Base-by-base conservation (phyloP, 2,888 invertebrate species). In the Lysandra coridon region DNA sequence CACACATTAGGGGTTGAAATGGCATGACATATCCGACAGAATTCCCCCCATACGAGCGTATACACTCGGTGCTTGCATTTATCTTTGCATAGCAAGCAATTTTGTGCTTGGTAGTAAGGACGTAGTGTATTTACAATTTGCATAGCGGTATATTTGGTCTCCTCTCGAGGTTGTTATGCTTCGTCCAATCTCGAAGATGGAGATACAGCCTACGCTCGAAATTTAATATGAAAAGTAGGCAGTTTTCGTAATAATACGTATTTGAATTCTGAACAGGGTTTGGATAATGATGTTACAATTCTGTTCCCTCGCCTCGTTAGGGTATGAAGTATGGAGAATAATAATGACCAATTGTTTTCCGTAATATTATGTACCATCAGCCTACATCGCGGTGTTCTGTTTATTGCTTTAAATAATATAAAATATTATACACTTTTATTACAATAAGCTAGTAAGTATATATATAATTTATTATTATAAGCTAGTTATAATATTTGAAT, bases 61-160 rank as follows among this genome's bases (percentile, higher is more conserved):
- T 62, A 79, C 75, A 44, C 78, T 81, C 80, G 81, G 81, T 81
- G 80, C 82, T 82, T 83, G 83, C 82, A 83, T 84, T 83, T 83
- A 83, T 84, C 84, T 84, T 84, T 84, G 82, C 84, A 82, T 80
- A 82, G 84, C 84, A 84, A 83, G 84, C 82, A 83, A 84, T 84
- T 84, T 83, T 83, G 83, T 83, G 82, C 82, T 79, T 81, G 81
- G 81, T 82, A 81, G 82, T 83, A 82, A 81, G 81, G 80, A 81
- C 81, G 81, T 81, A 81, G 83, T 81, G 81, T 83, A 84, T 83
- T 84, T 83, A 84, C 83, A 82, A 84, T 84, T 84, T 83, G 83
- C 82, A 82, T 82, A 83, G 83, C 83, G 84, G 84, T 83, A 80
- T 83, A 82, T 84, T 84, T 83, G 84, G 82, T 82, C 81, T 84